Base-by-base conservation (phyloP, 2,113 vertebrate genomes). In the Piaya cayana region DNA sequence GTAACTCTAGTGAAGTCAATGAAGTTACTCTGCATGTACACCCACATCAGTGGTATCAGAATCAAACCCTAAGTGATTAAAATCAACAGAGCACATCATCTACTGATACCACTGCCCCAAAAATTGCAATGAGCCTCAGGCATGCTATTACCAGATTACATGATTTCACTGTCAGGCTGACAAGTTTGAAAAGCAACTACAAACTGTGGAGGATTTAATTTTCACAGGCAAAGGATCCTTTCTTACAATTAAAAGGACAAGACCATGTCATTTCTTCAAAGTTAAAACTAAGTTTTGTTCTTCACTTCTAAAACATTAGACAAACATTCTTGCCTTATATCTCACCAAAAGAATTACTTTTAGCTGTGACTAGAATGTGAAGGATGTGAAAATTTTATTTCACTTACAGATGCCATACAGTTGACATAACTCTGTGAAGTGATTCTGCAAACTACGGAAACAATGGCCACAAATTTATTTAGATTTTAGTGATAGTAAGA, bases 71-170 rank as follows among this genome's bases (percentile, higher is more conserved):
- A 53, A 95, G 71, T 96, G 95, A 97, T 94, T 97, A 95, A 98
- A 98, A 98, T 95, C 95, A 78, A 96, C 94, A 95, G 78, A 97
- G 94, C 77, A 92, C 92, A 96, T 95, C 86, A 94, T 96, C 93
- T 97, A 85, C 86, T 93, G 96, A 95, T 95, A 95, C 58, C 62
- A 74, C 75, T 93, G 79, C 82, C 96, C 93, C 91, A 95, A 94
- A 97, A 92, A 96, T 77, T 69, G 52, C 95, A 97, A 68, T 88
- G 95, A 97, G 95, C 93, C 85, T 92, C 83, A 93, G 95, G 95
- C 94, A 95, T 56, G 63, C 85, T 97, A 95, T 97, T 97, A 95
- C 93, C 90, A 96, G 93, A 97, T 97, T 95, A 97, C 70, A 94
- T 3, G 1, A 97, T 96, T 97, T 96, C 90, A 94, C 92, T 96